Evolutionary conservation across 2,888 invertebrate genomes (phyloP).

Genomic region (Serripes groenlandicus): DNA sequence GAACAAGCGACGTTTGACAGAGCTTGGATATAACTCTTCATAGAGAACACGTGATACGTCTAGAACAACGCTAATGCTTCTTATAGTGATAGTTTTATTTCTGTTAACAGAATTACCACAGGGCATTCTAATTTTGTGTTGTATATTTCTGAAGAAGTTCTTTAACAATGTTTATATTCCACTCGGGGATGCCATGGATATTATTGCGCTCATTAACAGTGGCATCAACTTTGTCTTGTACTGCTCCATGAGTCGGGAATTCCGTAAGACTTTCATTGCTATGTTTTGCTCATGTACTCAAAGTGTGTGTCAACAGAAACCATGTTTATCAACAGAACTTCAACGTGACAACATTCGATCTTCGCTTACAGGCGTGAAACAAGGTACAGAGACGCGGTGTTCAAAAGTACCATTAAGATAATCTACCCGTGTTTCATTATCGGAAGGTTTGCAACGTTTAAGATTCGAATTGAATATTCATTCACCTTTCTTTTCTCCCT

Average conservation of each 20-base stretch:
- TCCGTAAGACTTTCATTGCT: conserved; percentile 88
- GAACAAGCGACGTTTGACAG: conserved; percentile 60
- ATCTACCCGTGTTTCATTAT: no score
- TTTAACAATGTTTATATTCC: conserved; percentile 88
- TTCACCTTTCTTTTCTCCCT: no score
- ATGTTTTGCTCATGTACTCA: conserved; percentile 30
- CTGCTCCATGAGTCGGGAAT: conserved; percentile 97
- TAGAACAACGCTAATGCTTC: conserved; percentile 95
- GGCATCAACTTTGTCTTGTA: conserved; percentile 97
- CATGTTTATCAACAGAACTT: no score
- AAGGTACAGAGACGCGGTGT: no score
- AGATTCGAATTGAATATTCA: no score
- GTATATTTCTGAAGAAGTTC: conserved; percentile 91
- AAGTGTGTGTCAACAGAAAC: background rate
- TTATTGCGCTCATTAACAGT: conserved; percentile 95
- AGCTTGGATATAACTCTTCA: conserved; percentile 4
- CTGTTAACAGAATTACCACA: conserved; percentile 96
- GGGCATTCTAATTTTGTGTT: conserved; percentile 91
- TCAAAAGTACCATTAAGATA: no score
- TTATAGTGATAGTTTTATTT: conserved; percentile 94
- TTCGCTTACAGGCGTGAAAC: no score
- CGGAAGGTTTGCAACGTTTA: no score
- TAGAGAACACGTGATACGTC: conserved; percentile 85
- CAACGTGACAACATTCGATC: no score
- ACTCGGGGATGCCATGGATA: conserved; percentile 93